Percentiles rank a stretch among this genome's conserved stretches.
Conservation (phyloP, 92 coral and sea anemone genomes). For the Virgularia gustaviana region DNA sequence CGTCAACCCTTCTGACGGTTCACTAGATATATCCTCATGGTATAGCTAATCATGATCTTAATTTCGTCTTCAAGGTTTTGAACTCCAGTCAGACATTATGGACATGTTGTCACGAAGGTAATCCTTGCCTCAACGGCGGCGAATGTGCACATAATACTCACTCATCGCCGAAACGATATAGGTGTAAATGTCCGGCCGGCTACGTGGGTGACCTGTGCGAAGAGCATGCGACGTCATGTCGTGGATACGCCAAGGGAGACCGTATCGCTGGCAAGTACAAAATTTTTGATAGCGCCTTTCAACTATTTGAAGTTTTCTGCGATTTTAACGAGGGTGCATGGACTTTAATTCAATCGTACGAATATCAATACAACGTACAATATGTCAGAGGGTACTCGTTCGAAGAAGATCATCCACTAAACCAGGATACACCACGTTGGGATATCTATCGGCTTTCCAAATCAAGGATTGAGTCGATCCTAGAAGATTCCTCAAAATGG, state of each 20-base stretch:
- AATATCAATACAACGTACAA: background rate
- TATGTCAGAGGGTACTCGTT: too few species aligned
- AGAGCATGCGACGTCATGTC: background rate
- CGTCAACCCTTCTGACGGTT: too few species aligned
- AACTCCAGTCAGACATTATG: too few species aligned
- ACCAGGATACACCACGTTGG: constrained; percentile 1
- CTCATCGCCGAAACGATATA: background rate
- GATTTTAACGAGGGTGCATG: constrained; percentile 45
- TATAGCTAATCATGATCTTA: too few species aligned
- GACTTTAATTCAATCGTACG: constrained; percentile 48
- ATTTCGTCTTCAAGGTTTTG: too few species aligned
- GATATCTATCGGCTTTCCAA: constrained; percentile 12
- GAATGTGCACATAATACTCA: background rate
- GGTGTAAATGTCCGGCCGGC: background rate
- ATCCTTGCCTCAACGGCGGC: background rate
- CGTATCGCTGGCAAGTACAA: constrained; percentile 32
- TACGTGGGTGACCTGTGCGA: background rate
- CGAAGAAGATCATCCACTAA: background rate
- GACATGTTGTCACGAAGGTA: too few species aligned
- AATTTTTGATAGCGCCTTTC: constrained; percentile 22
- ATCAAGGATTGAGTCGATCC: constrained; percentile 4
- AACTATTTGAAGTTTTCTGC: constrained; percentile 43
- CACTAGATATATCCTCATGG: too few species aligned
- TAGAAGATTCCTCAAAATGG: background rate
- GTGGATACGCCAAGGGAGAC: background rate